Percentiles rank a stretch among this genome's conserved stretches.
Conservation (phyloP, 2,113 vertebrate species). For the Isurus oxyrinchus region DNA sequence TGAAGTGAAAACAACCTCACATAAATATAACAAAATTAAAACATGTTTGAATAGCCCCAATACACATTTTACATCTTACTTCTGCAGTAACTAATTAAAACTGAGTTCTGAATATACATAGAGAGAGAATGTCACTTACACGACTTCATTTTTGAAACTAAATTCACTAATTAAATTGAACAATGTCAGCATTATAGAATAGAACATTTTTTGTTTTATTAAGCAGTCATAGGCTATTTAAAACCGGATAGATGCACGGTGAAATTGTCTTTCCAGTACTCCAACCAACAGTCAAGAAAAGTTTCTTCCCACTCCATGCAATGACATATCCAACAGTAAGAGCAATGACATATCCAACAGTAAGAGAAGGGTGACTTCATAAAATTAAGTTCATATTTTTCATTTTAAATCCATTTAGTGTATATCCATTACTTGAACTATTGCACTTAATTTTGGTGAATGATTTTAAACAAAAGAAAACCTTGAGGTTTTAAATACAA, state of each 20-base stretch:
- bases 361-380: background rate
- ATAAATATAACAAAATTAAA: background rate
- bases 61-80: background rate
- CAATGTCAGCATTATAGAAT: background rate
- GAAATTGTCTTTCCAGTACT: background rate
- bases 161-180: background rate
- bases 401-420: background rate
- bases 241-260: background rate
- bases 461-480: background rate
- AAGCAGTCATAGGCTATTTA: background rate
- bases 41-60: background rate
- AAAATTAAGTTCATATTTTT: background rate
- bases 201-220: background rate
- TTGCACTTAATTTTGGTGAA: background rate
- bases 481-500: background rate
- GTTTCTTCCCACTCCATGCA: background rate
- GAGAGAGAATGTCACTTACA: background rate
- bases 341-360: background rate
- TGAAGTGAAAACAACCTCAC: conserved; percentile 1
- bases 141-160: background rate
- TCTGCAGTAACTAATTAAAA: background rate
- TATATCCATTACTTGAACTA: background rate
- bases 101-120: background rate
- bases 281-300: background rate
- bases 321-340: background rate